Evolutionary conservation across 2,797 vertebrate genomes (phyloP).

Genomic region (Manis pentadactyla): DNA sequence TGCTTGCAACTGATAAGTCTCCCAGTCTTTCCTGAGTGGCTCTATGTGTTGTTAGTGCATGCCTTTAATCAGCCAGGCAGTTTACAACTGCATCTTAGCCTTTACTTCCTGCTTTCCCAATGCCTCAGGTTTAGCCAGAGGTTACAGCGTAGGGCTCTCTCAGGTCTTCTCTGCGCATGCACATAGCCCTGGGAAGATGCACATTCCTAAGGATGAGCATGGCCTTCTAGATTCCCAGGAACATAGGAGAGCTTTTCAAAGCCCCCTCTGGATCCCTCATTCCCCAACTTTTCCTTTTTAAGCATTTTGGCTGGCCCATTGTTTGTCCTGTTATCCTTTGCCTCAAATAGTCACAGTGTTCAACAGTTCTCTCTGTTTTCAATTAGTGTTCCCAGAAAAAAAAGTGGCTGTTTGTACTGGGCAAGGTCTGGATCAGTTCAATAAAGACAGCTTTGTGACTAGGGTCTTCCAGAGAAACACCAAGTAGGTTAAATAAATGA

Average conservation of each 20-base stretch:
- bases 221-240: neutral
- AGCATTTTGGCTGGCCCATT: neutral
- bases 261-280: neutral
- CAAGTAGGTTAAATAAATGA: neutral
- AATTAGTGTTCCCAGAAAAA: too few relatives aligned
- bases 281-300: neutral
- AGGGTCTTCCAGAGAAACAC: neutral
- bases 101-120: neutral
- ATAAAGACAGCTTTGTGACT: neutral
- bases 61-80: neutral
- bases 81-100: neutral
- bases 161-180: neutral
- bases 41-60: neutral
- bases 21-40: neutral
- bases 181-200: neutral
- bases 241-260: neutral
- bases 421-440: neutral
- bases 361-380: neutral
- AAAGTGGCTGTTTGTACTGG: neutral
- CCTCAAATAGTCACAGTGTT: neutral
- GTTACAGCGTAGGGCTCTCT: neutral
- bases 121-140: neutral
- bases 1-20: neutral
- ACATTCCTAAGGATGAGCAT: neutral
- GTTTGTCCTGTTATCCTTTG: neutral